These are phyloP conservation scores for Illadopsis cleaveri DNA, from an alignment of 2,113 vertebrate genomes.

Conservation along the genomic window DNA sequence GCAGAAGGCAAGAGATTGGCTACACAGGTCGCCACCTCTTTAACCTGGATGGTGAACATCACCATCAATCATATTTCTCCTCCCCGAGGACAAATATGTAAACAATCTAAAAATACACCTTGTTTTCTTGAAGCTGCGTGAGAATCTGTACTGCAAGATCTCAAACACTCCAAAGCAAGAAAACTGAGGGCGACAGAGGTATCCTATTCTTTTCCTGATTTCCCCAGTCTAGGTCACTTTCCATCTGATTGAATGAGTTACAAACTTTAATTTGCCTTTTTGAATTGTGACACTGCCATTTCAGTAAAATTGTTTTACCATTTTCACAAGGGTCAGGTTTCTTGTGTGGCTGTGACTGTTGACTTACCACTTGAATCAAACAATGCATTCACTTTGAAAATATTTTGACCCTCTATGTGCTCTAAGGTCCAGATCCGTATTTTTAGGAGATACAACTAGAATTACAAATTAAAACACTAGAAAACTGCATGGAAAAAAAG, in stretches of 20 bases:
- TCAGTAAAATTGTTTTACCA: not conserved
- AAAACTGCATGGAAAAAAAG: not conserved
- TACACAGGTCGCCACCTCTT: too few species aligned
- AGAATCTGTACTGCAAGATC: too few species aligned
- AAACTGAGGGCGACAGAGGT: too few species aligned
- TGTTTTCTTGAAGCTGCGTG: too few species aligned
- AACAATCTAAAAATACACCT: too few species aligned
- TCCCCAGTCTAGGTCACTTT: not conserved
- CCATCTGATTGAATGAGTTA: not conserved
- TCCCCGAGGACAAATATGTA: too few species aligned
- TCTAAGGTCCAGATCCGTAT: not conserved
- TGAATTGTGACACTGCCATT: not conserved
- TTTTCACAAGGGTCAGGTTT: not conserved
- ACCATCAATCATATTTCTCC: too few species aligned
- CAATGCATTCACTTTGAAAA: not conserved
- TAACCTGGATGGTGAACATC: too few species aligned
- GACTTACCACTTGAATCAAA: not conserved
- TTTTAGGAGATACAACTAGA: not conserved
- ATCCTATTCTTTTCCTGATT: not conserved
- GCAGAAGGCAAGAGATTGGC: too few species aligned
- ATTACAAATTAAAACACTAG: not conserved
- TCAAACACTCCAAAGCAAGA: too few species aligned
- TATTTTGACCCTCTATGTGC: not conserved
- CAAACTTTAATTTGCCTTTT: not conserved
- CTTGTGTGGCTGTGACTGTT: not conserved